Evolutionary conservation across 2,797 vertebrate species (phyloP).

Genomic region (Potorous gilbertii): DNA sequence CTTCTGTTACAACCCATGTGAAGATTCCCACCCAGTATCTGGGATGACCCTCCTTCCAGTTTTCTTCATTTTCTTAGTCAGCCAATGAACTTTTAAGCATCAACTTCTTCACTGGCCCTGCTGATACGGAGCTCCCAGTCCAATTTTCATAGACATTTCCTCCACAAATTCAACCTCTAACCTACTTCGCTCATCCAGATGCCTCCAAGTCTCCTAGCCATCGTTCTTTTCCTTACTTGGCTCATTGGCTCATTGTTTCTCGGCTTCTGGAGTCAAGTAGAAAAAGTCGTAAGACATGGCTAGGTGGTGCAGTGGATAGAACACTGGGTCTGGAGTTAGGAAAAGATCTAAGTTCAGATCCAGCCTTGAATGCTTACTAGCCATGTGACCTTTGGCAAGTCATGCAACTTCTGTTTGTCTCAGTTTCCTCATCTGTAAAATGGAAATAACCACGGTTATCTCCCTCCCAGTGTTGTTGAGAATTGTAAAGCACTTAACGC

Average conservation of each 20-base stretch:
- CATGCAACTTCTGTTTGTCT: not conserved
- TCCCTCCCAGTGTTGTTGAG: not conserved
- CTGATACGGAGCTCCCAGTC: not conserved
- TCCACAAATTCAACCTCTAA: not conserved
- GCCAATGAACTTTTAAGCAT: not conserved
- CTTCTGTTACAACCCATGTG: not conserved
- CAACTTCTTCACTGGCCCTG: not conserved
- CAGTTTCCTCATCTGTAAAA: not conserved
- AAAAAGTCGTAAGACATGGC: not conserved
- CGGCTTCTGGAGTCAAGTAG: not conserved
- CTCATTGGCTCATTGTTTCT: not conserved
- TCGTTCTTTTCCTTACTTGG: not conserved
- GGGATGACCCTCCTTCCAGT: not conserved
- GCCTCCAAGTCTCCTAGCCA: not conserved
- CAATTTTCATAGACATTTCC: not conserved
- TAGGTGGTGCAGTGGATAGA: not conserved
- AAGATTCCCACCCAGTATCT: not conserved
- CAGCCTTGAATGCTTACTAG: not conserved
- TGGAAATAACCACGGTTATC: not conserved
- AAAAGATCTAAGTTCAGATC: not conserved
- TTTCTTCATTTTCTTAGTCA: not conserved
- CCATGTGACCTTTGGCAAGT: not conserved
- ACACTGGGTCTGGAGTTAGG: not conserved
- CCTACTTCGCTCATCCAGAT: not conserved
- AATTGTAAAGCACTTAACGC: not conserved